A percentile compares a stretch with the other conserved stretches of the same genome.
phyloP scores from a whole-genome alignment of 2,888 invertebrate genomes.

The Phortica okadai region DNA sequence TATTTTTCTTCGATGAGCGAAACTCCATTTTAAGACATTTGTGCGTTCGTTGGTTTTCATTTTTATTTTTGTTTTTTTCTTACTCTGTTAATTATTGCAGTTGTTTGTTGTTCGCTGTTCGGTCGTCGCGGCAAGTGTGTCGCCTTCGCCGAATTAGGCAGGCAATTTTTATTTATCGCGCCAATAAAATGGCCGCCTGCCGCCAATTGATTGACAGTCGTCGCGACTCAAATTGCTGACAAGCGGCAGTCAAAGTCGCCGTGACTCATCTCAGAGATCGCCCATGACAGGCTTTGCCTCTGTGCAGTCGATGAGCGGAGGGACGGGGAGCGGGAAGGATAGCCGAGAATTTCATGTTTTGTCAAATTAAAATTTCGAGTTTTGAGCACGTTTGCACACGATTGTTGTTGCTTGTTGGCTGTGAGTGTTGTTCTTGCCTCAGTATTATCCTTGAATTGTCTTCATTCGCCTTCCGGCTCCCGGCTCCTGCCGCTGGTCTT shows the following conservation, averaged over 20 bases:
- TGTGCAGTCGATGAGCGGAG: neutral
- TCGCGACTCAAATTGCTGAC: conserved; percentile 48
- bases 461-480: conserved; percentile 32
- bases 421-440: conserved; percentile 30
- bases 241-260: conserved; percentile 38
- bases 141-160: conserved; percentile 16
- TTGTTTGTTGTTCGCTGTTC: neutral
- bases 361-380: conserved; percentile 68
- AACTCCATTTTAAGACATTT: conserved; percentile 29
- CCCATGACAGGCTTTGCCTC: conserved; percentile 42
- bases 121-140: neutral
- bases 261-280: conserved; percentile 46
- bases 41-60: neutral
- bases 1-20: neutral
- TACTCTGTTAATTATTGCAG: conserved; percentile 4
- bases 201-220: conserved; percentile 24
- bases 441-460: conserved; percentile 1
- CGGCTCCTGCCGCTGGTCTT: conserved; percentile 26
- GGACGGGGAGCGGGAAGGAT: neutral
- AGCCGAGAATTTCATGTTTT: conserved; percentile 62
- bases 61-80: neutral
- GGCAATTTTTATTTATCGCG: conserved; percentile 3
- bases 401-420: conserved; percentile 25
- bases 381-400: neutral
- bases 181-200: conserved; percentile 13